Percentiles rank a stretch among this genome's conserved stretches.
These are phyloP conservation scores for Acinonyx jubatus DNA, from an alignment of 2,113 vertebrate species.

Conservation along the genomic window DNA sequence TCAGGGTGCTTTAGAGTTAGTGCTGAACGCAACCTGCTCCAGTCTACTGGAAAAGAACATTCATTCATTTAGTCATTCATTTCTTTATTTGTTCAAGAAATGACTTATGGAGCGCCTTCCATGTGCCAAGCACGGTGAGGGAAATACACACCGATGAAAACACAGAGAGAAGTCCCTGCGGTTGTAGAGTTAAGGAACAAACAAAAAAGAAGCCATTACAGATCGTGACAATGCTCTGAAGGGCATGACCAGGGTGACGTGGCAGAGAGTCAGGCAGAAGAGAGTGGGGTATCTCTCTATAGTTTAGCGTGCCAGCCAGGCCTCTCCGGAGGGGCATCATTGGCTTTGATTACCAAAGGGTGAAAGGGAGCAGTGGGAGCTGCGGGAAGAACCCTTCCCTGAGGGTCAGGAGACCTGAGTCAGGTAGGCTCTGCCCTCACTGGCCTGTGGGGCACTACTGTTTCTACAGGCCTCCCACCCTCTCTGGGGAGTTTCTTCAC, in stretches of 20 bases:
- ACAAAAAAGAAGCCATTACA: background rate
- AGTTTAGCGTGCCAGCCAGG: background rate
- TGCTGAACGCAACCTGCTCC: background rate
- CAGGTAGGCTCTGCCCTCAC: background rate
- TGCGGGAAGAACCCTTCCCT: background rate
- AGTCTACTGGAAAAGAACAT: background rate
- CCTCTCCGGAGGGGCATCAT: background rate
- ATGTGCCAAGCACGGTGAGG: background rate
- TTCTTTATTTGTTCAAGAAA: slow-evolving; percentile 15
- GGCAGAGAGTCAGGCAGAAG: background rate
- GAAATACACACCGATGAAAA: background rate
- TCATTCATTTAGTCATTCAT: background rate
- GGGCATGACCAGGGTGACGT: background rate
- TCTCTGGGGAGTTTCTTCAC: background rate
- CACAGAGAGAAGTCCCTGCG: background rate
- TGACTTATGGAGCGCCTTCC: background rate
- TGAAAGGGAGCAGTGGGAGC: background rate
- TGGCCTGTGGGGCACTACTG: background rate
- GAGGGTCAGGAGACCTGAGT: background rate
- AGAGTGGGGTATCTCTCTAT: background rate
- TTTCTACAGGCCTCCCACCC: background rate
- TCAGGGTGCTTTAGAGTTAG: background rate
- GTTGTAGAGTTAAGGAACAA: background rate
- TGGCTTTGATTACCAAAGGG: background rate
- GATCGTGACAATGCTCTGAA: background rate